These are phyloP conservation scores for Drosophila ercepeae DNA, from an alignment of 1,140 invertebrate species.

Conservation along the genomic window DNA sequence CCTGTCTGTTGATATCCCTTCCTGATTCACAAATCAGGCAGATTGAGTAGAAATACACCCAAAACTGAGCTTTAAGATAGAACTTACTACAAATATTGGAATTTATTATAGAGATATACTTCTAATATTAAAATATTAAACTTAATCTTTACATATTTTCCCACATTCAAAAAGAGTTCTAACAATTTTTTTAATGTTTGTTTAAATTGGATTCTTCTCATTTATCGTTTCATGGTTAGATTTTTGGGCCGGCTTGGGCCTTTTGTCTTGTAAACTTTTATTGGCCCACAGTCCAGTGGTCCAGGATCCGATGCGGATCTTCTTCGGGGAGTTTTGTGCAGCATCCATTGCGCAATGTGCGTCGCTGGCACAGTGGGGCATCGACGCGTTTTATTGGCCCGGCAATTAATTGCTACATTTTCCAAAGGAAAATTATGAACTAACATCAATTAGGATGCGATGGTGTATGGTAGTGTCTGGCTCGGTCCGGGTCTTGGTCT, in stretches of 20 bases:
- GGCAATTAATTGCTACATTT: slow-evolving; percentile 82
- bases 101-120: too few relatives aligned
- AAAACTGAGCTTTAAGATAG: neutral
- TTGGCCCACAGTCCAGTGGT: slow-evolving; percentile 58
- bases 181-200: slow-evolving; percentile 24
- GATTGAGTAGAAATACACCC: too few relatives aligned
- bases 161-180: slow-evolving; percentile 3
- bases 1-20: slow-evolving; percentile 6
- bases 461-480: slow-evolving; percentile 3
- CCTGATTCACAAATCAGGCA: neutral
- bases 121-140: too few relatives aligned
- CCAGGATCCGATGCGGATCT: neutral
- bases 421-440: slow-evolving; percentile 82
- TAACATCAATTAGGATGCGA: slow-evolving; percentile 72
- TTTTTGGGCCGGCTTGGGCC: slow-evolving; percentile 13
- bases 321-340: slow-evolving; percentile 36
- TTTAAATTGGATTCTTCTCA: slow-evolving; percentile 35
- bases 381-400: slow-evolving; percentile 79
- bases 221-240: slow-evolving; percentile 24
- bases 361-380: slow-evolving; percentile 72
- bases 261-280: slow-evolving; percentile 79
- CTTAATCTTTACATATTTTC: slow-evolving; percentile 1
- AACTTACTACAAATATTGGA: too few relatives aligned
- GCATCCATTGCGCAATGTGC: slow-evolving; percentile 74
- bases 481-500: neutral